A percentile compares a stretch with the other conserved stretches of the same genome.
These are phyloP conservation scores for Zygogramma bicolorata DNA, from an alignment of 2,888 invertebrate genomes.

Conservation along the genomic window DNA sequence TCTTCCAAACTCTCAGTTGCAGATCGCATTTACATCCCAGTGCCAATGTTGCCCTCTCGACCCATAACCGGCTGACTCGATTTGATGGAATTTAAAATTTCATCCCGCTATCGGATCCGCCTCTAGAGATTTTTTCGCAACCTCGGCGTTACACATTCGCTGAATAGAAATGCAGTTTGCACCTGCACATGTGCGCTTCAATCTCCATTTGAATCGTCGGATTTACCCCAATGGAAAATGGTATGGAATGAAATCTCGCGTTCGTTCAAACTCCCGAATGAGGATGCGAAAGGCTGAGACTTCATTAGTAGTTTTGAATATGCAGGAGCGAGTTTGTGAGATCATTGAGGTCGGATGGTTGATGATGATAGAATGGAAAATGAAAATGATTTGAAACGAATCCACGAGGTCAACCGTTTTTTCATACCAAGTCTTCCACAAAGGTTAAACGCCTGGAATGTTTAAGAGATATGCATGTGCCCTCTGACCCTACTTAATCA, in stretches of 20 bases:
- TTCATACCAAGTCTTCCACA: too few relatives aligned
- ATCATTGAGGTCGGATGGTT: neutral
- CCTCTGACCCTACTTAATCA: too few relatives aligned
- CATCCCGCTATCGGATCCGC: slow-evolving; percentile 1
- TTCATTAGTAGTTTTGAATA: slow-evolving; percentile 1
- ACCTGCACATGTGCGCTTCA: neutral
- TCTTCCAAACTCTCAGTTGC: neutral
- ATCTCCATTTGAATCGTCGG: neutral
- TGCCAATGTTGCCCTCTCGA: neutral
- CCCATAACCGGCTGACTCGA: slow-evolving; percentile 3
- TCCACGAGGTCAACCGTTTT: too few relatives aligned
- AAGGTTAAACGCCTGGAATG: too few relatives aligned
- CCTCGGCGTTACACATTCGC: slow-evolving; percentile 12
- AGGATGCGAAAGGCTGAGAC: slow-evolving; percentile 17
- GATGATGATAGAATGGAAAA: neutral
- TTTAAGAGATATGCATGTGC: too few relatives aligned
- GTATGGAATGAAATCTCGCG: slow-evolving; percentile 24
- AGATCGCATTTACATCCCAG: neutral
- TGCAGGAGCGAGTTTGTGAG: neutral
- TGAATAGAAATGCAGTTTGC: slow-evolving; percentile 1
- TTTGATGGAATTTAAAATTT: slow-evolving; percentile 27
- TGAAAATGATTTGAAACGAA: too few relatives aligned
- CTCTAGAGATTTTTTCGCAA: slow-evolving; percentile 21
- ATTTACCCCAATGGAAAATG: neutral
- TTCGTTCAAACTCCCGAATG: slow-evolving; percentile 21